Percentiles rank a stretch among this genome's conserved stretches.
Evolutionary conservation across 2,797 vertebrate species (phyloP).

Genomic region (Aeoliscus strigatus): DNA sequence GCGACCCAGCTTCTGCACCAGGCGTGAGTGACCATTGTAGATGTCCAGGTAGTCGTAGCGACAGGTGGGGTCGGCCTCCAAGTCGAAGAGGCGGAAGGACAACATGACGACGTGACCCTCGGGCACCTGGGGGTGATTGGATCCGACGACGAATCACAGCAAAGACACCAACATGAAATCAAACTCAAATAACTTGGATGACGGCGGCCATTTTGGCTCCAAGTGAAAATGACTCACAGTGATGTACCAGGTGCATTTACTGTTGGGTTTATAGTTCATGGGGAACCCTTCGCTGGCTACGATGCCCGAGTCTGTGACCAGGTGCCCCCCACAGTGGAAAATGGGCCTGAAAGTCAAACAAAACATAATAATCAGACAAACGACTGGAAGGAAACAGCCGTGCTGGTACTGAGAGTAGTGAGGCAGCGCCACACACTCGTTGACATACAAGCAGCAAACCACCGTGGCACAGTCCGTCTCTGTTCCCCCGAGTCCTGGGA

Average conservation of each 20-base stretch:
- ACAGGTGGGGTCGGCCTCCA: constrained; percentile 85
- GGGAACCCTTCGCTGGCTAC: constrained; percentile 89
- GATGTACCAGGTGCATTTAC: constrained; percentile 87
- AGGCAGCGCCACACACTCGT: constrained; percentile 13
- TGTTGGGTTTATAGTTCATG: constrained; percentile 79
- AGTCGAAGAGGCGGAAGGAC: constrained; percentile 86
- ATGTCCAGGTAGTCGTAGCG: constrained; percentile 86
- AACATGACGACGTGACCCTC: constrained; percentile 85
- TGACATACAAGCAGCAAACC: constrained; percentile 29
- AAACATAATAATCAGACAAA: neutral
- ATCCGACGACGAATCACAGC: neutral
- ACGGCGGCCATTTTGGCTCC: too few species aligned
- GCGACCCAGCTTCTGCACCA: constrained; percentile 80
- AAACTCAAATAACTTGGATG: too few species aligned
- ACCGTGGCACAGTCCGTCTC: constrained; percentile 52
- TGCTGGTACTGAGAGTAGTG: constrained; percentile 24
- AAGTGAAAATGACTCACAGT: constrained; percentile 73
- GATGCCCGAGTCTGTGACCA: constrained; percentile 81
- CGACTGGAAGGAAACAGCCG: constrained; percentile 6
- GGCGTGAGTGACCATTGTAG: constrained; percentile 79
- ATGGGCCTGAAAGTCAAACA: constrained; percentile 70
- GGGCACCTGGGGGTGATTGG: constrained; percentile 75
- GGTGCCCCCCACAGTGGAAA: constrained; percentile 85
- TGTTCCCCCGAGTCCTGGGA: constrained; percentile 50
- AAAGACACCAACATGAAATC: too few species aligned